Conservation (phyloP, 2,888 invertebrate genomes). For the Poecilobothrus nobilitatus region DNA sequence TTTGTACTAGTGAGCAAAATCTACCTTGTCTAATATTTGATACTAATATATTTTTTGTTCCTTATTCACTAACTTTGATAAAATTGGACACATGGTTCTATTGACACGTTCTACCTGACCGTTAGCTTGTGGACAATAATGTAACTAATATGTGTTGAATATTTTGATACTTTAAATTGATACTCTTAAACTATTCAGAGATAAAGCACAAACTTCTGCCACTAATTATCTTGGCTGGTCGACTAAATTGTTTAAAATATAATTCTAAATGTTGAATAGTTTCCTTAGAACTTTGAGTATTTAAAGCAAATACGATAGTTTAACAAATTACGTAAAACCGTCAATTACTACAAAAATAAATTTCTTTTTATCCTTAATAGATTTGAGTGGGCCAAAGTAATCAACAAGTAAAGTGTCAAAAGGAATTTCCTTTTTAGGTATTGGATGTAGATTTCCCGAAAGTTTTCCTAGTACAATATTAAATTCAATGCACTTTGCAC, state of each 20-base stretch:
- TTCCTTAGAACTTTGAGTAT: not conserved
- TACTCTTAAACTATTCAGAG: not conserved
- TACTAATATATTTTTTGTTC: no score
- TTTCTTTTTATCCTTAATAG: no score
- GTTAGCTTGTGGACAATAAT: not conserved
- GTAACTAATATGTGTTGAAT: slow-evolving; percentile 4
- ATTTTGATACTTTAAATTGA: not conserved
- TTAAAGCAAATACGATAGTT: not conserved
- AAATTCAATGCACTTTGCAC: no score
- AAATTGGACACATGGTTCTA: no score
- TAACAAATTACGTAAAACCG: not conserved
- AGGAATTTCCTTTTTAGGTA: not conserved
- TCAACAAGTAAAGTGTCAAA: slow-evolving; percentile 5
- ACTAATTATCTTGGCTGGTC: not conserved
- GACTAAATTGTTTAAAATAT: not conserved
- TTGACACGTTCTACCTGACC: not conserved
- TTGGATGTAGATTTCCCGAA: not conserved
- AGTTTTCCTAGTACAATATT: no score
- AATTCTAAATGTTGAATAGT: not conserved
- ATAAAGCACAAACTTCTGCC: not conserved
- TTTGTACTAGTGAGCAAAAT: no score
- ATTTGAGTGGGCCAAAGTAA: no score
- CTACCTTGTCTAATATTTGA: no score
- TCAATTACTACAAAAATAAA: not conserved
- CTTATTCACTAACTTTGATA: no score